Base-by-base conservation (phyloP, 2,113 vertebrate species). In the Stercorarius parasiticus region DNA sequence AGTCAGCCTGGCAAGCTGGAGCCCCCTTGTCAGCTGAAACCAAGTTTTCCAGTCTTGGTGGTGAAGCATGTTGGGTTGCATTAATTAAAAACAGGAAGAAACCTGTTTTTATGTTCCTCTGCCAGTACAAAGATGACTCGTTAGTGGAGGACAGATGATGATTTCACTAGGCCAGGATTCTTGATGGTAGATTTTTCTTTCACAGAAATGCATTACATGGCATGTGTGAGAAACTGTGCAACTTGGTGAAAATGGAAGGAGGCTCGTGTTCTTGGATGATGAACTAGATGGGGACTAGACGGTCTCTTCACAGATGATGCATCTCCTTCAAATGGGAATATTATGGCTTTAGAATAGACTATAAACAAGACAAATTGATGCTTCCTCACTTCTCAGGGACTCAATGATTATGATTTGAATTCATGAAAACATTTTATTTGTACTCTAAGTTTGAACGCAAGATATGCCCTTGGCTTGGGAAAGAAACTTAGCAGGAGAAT, bases 371-470 rank as follows among this genome's bases (percentile, higher is more conserved):
- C 59, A 95, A 88, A 95, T 25, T 70, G 69, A 78, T 96, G 72
- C 86, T 82, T 98, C 62, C 47, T 93, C 45, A 82, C 6, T 86
- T 97, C 81, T 90, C 84, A 71, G 89, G 96, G 77, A 76, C 67
- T 78, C 49, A 34, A 96, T 93, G 80, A 81, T 91, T 96, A 92
- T 82, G 25, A 81, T 88, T 86, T 86, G 67, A 97, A 97, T 96
- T 72, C 69, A 94, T 96, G 93, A 94, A 77, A 97, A 96, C 79
- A 76, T 93, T 95, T 96, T 79, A 67, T 92, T 80, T 95, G 52
- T 88, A 83, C 43, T 89, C 91, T 86, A 92, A 92, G 76, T 94
- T 40, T 93, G 79, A 92, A 96, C 95, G 43, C 88, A 91, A 96
- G 65, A 70, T 66, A 18, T 66, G 62, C 29, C 79, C 59, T 96